Conservation (phyloP, 1,140 invertebrate genomes). For the Lasioglossum baleicum region DNA sequence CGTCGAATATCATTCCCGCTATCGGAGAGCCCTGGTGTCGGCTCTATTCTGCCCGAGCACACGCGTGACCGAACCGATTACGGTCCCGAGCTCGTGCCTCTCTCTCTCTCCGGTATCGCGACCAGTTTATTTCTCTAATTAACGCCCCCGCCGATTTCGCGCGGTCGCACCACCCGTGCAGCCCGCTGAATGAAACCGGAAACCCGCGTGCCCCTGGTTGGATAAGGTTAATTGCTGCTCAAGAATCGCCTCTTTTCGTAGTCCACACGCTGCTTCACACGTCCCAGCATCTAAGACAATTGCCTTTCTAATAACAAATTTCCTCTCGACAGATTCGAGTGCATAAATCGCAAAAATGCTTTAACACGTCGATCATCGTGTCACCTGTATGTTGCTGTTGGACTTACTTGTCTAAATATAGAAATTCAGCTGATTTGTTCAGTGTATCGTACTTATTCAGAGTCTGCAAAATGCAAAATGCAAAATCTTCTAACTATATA, state of each 20-base stretch:
- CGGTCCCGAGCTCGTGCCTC: neutral
- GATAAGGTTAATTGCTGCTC: conserved; percentile 13
- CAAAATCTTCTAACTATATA: too few relatives aligned
- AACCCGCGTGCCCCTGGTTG: neutral
- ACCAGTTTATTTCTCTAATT: conserved; percentile 28
- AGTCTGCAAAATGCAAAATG: too few relatives aligned
- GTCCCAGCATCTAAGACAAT: neutral
- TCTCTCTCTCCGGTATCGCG: neutral
- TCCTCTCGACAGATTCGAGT: too few relatives aligned
- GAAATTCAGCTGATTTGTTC: too few relatives aligned
- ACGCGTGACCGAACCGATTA: conserved; percentile 16
- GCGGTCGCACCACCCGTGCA: too few relatives aligned
- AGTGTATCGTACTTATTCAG: too few relatives aligned
- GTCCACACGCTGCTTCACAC: neutral
- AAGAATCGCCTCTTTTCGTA: neutral
- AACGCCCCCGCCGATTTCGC: neutral
- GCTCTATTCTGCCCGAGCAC: conserved; percentile 2
- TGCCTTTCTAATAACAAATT: too few relatives aligned
- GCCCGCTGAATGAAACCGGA: neutral
- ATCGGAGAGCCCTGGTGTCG: neutral
- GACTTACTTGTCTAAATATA: too few relatives aligned
- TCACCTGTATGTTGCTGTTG: too few relatives aligned
- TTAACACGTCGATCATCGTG: too few relatives aligned
- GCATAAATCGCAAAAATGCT: too few relatives aligned
- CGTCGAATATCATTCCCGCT: conserved; percentile 25